phyloP scores from a whole-genome alignment of 2,888 invertebrate genomes.

The Dusona sp. region DNA sequence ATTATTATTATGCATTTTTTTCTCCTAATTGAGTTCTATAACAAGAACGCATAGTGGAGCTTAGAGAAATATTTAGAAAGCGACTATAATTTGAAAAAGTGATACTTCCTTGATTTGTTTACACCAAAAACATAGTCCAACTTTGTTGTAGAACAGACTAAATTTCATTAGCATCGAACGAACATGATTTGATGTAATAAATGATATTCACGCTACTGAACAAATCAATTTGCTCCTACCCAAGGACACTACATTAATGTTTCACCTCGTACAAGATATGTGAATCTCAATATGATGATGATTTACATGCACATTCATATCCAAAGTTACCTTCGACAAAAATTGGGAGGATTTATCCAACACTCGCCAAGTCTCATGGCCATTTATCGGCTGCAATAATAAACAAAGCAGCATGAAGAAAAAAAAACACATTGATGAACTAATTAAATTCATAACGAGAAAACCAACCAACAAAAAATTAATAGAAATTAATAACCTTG shows the following conservation, averaged over 20 bases:
- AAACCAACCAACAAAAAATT: not conserved
- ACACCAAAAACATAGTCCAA: not conserved
- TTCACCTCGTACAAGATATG: slow-evolving; percentile 22
- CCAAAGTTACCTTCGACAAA: slow-evolving; percentile 15
- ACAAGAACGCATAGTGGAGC: not conserved
- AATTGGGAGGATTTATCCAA: slow-evolving; percentile 11
- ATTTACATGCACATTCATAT: slow-evolving; percentile 14
- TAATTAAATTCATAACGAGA: not conserved
- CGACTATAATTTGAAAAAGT: not conserved
- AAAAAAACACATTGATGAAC: not conserved
- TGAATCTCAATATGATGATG: slow-evolving; percentile 24
- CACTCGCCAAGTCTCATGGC: slow-evolving; percentile 2
- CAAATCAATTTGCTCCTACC: slow-evolving; percentile 5
- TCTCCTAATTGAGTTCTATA: not conserved
- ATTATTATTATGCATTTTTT: not conserved
- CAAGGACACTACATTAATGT: slow-evolving; percentile 1
- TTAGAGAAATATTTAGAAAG: not conserved
- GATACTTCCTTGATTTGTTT: not conserved
- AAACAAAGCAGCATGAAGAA: not conserved
- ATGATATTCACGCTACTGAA: slow-evolving; percentile 11
- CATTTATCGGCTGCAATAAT: not conserved
- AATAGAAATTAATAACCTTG: not conserved
- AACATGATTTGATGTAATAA: slow-evolving; percentile 3
- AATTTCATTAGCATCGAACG: slow-evolving; percentile 7
- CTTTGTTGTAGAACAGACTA: not conserved